phyloP scores from a whole-genome alignment of 2,888 invertebrate species.

The Polymixis flavicincta region DNA sequence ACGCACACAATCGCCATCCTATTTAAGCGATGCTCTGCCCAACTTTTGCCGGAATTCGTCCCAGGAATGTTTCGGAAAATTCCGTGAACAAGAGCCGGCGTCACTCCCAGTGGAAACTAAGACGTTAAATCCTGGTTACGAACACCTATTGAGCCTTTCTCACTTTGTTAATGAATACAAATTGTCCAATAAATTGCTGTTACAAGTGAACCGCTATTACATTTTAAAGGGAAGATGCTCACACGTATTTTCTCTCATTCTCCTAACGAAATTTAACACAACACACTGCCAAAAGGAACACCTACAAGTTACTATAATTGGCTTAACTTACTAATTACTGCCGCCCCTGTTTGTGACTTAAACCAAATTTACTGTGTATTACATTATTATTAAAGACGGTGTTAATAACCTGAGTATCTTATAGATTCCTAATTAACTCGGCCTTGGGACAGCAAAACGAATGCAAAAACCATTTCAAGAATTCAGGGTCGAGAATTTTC shows the following conservation, averaged over 20 bases:
- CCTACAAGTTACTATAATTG: slow-evolving; percentile 76
- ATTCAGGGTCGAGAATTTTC: slow-evolving; percentile 52
- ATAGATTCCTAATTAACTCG: slow-evolving; percentile 55
- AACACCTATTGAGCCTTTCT: slow-evolving; percentile 82
- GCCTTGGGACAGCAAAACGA: slow-evolving; percentile 52
- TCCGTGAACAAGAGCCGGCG: slow-evolving; percentile 78
- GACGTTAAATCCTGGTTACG: slow-evolving; percentile 87
- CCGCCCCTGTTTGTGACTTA: slow-evolving; percentile 49
- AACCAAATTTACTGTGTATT: slow-evolving; percentile 53
- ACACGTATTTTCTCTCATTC: slow-evolving; percentile 54
- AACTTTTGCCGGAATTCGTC: slow-evolving; percentile 86
- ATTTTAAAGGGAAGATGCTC: slow-evolving; percentile 55
- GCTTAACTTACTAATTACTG: slow-evolving; percentile 68
- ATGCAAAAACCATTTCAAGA: slow-evolving; percentile 56
- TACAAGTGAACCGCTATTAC: slow-evolving; percentile 72
- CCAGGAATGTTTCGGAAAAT: slow-evolving; percentile 85
- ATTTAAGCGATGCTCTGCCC: slow-evolving; percentile 71
- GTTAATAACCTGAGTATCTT: slow-evolving; percentile 59
- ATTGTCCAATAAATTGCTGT: slow-evolving; percentile 79
- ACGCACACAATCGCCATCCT: slow-evolving; percentile 69
- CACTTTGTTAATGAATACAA: slow-evolving; percentile 84
- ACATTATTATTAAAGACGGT: slow-evolving; percentile 54
- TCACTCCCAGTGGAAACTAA: slow-evolving; percentile 80
- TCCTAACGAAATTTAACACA: slow-evolving; percentile 48
- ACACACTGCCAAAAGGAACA: slow-evolving; percentile 57